Evolutionary conservation across 2,888 invertebrate species (phyloP).

Genomic region (Tigriopus californicus): DNA sequence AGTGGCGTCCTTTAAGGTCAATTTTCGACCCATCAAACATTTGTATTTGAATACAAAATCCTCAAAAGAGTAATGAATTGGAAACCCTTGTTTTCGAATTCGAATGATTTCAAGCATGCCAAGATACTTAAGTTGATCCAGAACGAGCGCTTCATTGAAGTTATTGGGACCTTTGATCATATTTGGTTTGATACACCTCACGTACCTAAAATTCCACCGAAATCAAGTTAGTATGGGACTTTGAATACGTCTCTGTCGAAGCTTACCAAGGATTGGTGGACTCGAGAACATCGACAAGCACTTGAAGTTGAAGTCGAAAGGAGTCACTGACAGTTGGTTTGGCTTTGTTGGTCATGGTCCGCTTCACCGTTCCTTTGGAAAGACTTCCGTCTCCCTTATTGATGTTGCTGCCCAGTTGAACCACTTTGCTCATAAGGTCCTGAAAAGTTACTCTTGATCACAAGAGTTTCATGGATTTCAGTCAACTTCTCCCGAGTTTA

Average conservation of each 20-base stretch:
- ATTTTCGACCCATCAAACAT: constrained; percentile 37
- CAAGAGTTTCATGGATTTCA: constrained; percentile 24
- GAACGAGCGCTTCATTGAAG: constrained; percentile 57
- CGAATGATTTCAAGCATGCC: constrained; percentile 85
- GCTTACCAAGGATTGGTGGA: constrained; percentile 60
- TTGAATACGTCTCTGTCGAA: constrained; percentile 26
- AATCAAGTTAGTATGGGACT: neutral
- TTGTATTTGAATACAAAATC: constrained; percentile 57
- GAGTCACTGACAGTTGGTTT: constrained; percentile 77
- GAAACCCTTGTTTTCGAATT: constrained; percentile 72
- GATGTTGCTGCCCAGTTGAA: constrained; percentile 25
- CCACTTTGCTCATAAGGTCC: constrained; percentile 34
- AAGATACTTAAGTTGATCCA: constrained; percentile 57
- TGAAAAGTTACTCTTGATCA: constrained; percentile 21
- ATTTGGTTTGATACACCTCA: constrained; percentile 80
- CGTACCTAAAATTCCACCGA: constrained; percentile 33
- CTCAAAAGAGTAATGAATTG: constrained; percentile 57
- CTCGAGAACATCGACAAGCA: constrained; percentile 70
- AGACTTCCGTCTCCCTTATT: constrained; percentile 17
- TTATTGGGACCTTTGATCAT: constrained; percentile 57
- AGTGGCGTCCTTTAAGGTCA: constrained; percentile 29
- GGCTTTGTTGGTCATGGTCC: constrained; percentile 48
- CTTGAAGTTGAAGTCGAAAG: constrained; percentile 66
- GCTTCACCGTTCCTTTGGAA: constrained; percentile 11
- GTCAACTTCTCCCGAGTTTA: constrained; percentile 39